Base-by-base conservation (phyloP, 1,140 invertebrate genomes). In the Drosophila kurseongensis region DNA sequence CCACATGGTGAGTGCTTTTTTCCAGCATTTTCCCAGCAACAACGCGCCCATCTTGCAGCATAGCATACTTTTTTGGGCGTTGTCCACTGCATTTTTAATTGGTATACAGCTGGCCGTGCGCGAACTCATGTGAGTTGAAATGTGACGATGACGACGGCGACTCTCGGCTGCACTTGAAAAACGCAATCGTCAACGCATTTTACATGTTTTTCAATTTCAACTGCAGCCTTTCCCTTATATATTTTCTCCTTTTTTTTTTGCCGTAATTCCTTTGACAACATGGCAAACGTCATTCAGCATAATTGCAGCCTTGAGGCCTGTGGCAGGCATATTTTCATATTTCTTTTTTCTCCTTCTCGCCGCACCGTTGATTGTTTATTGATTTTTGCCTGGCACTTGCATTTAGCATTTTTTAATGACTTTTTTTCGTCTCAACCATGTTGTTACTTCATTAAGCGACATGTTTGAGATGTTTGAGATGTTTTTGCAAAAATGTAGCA, bases 71-170 rank as follows among this genome's bases (percentile, higher is more conserved):
- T 86, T 85, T 83, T 88, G 83, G 83, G 83, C 83, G 83, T 86
- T 86, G 83, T 86, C 83, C 83, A 66, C 71, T 79, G 79, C 83
- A 86, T 88, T 86, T 88, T 86, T 88, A 86, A 86, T 86, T 88
- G 83, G 79, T 79, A 69, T 83, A 86, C 79, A 83, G 50, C 56
- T 52, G 55, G 41, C 61, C 77, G 47, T 56, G 45, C 44, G 35
- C 45, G 42, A 32, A 62, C 54, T 50, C 75, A 57, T 72, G 44
- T 66, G 51, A 50, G 51, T 40, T 57, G 66, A 61, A 65, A 65
- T 44, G 14, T 14, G 47, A 29, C 44, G 23, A 32, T 47, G 35
- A 10, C 14, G 36, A 16, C 23, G 32, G 14, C 45, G 45, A 13
- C 40, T 29, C 51, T 65, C 52, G 40, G 61, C 54, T 81, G 78